phyloP scores from a whole-genome alignment of 2,797 vertebrate genomes.

The Cryptoprocta ferox region DNA sequence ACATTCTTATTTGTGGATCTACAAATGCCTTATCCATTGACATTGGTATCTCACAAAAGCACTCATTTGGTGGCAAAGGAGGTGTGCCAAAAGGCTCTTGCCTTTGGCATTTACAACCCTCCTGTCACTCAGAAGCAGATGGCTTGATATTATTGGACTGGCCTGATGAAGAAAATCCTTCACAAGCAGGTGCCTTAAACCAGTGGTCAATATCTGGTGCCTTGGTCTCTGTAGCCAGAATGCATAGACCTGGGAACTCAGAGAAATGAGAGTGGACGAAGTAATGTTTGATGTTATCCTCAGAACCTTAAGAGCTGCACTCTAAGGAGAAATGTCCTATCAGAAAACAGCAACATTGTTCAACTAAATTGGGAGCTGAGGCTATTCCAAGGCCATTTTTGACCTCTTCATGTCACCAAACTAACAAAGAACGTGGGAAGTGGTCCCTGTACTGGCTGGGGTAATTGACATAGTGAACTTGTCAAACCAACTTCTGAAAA shows the following conservation, averaged over 20 bases:
- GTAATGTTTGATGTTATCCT: background rate
- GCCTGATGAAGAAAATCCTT: background rate
- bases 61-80: background rate
- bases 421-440: background rate
- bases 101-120: background rate
- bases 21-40: background rate
- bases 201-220: background rate
- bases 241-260: background rate
- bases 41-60: background rate
- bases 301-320: background rate
- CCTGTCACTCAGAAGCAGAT: background rate
- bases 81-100: background rate
- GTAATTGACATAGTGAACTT: background rate
- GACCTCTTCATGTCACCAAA: background rate
- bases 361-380: background rate
- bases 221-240: background rate
- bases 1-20: background rate
- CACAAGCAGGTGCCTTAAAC: background rate
- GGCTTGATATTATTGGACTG: background rate
- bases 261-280: background rate
- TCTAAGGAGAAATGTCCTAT: background rate
- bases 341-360: background rate
- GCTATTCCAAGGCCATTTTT: background rate
- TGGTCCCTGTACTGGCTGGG: background rate
- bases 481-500: constrained; percentile 12